Conservation (phyloP, 2,113 vertebrate species). For the Sinocyclocheilus grahami region DNA sequence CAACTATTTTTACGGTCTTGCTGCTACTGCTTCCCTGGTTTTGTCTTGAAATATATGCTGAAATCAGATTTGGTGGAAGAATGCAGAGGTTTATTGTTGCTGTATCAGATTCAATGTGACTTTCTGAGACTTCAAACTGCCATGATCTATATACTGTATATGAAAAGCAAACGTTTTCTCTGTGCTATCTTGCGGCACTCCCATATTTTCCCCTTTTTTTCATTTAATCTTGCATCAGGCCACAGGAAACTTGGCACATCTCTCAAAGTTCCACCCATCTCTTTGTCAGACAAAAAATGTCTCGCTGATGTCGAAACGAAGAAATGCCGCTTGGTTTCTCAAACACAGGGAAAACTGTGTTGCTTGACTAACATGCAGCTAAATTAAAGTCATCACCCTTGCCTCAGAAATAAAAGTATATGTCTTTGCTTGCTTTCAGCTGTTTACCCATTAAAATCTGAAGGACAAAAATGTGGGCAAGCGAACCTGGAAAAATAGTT, state of each 20-base stretch:
- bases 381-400: background rate
- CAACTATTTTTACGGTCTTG: background rate
- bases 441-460: background rate
- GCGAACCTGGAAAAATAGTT: constrained; percentile 12
- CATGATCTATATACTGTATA: too few species aligned
- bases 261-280: constrained; percentile 55
- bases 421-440: constrained; percentile 8
- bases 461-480: constrained; percentile 22
- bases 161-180: background rate
- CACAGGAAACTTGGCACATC: constrained; percentile 70
- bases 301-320: constrained; percentile 17
- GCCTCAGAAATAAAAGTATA: background rate
- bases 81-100: background rate
- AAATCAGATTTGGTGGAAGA: background rate
- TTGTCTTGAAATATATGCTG: constrained; percentile 15
- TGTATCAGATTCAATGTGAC: background rate
- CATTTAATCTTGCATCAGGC: constrained; percentile 65
- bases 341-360: constrained; percentile 1
- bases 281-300: constrained; percentile 46
- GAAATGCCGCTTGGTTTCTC: constrained; percentile 6
- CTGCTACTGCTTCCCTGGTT: background rate
- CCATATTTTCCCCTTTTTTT: constrained; percentile 43
- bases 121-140: background rate
- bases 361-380: background rate
- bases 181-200: constrained; percentile 2